Evolutionary conservation across 2,113 vertebrate genomes (phyloP), one percentile per base, ranked within the genome.

Genomic region (Ceyx margarethae): DNA sequence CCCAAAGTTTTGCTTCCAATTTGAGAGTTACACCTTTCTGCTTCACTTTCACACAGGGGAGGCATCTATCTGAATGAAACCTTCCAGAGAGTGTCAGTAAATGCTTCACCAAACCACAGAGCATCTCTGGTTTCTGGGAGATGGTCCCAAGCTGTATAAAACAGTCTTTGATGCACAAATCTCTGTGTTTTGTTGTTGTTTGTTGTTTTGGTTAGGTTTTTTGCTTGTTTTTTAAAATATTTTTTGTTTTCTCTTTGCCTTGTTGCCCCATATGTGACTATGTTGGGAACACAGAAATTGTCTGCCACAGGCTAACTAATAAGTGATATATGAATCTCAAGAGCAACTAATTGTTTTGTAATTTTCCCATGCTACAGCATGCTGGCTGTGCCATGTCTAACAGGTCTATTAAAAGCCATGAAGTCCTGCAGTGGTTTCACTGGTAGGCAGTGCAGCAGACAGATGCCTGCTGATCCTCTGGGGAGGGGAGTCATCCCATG

Each of bases 401-500:
- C 43, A 31, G 48, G 48, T 46, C 72, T 23, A 15, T 5, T 40
- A 67, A 25, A 42, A 20, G n/a, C 19, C 3, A 1, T 28, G 73
- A 15, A 37, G 42, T 11, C 61, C 15, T 58, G 56, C 57, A 45
- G 4, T 10, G 42, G 62, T 68, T 43, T 74, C 42, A 15, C 57
- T n/a, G 48, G 22, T 7, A 33, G 25, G 23, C 0, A 46, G 56
- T 11, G 26, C 51, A 72, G 51, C 60, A 67, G 42, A 50, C 29
- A 46, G 35, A 11, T 13, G 15, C 7, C 40, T 80, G 62, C 29
- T 12, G 31, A 60, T 6, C 37, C 28, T 26, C 18, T 0, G 10
- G 26, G 33, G 51, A 57, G 7, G 18, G n/a, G 20, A n/a, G 23
- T 57, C 13, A 28, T n/a, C 45, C 60, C 1, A 4, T 0, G 0